phyloP scores from a whole-genome alignment of 2,888 invertebrate species.

The Lutraria lutraria region DNA sequence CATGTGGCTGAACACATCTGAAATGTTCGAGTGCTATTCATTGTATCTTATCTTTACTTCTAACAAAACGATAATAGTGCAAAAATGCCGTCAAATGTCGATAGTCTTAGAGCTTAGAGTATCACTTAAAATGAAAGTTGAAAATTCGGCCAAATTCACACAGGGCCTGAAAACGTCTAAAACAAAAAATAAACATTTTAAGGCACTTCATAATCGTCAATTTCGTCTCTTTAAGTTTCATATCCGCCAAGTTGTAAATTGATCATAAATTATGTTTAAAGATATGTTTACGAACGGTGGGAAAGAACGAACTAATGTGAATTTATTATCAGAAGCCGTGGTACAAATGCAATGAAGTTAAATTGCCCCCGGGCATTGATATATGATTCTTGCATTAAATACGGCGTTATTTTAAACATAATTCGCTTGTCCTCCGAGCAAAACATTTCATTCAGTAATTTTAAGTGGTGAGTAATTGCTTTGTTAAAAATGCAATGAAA shows the following conservation, averaged over 20 bases:
- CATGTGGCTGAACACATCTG: too few species aligned
- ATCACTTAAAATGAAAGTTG: not conserved
- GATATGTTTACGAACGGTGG: slow-evolving; percentile 7
- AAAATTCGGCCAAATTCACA: not conserved
- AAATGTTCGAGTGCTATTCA: too few species aligned
- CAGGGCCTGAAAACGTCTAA: not conserved
- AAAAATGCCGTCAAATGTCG: too few species aligned
- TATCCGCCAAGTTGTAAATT: not conserved
- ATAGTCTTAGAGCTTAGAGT: too few species aligned
- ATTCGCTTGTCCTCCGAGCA: not conserved
- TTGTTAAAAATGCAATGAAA: not conserved
- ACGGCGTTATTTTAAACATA: not conserved
- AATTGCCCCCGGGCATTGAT: not conserved
- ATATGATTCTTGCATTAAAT: not conserved
- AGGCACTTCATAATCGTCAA: not conserved
- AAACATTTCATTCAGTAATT: not conserved
- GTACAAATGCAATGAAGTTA: not conserved
- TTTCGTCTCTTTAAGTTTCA: slow-evolving; percentile 7
- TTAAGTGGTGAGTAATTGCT: not conserved
- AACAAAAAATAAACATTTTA: not conserved
- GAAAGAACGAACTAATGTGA: not conserved
- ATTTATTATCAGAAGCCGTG: slow-evolving; percentile 15
- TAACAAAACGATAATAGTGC: too few species aligned
- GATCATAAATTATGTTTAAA: slow-evolving; percentile 17
- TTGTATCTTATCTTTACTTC: too few species aligned